Percentiles rank a stretch among this genome's conserved stretches.
phyloP scores from a whole-genome alignment of 2,113 vertebrate genomes.

The Rallus limicola region DNA sequence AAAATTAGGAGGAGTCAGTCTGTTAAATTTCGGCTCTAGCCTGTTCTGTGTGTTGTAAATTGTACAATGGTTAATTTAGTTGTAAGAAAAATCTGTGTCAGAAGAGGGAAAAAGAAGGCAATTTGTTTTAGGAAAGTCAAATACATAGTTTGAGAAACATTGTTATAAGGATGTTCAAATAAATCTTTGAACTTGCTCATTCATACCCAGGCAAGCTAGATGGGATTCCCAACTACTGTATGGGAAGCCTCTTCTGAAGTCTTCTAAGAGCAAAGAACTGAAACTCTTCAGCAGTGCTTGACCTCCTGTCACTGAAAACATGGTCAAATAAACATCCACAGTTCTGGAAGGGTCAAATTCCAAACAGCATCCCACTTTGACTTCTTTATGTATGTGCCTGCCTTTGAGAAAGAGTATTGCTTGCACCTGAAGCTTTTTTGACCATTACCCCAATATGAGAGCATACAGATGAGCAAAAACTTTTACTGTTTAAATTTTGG shows the following conservation, averaged over 20 bases:
- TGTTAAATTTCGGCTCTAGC: neutral
- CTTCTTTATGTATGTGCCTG: neutral
- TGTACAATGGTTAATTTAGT: neutral
- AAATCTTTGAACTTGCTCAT: neutral
- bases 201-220: neutral
- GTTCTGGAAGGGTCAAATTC: neutral
- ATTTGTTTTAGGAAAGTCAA: neutral
- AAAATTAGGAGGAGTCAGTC: neutral
- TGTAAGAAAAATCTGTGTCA: neutral
- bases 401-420: neutral
- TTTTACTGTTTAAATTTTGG: neutral
- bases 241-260: neutral
- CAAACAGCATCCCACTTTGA: neutral
- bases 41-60: neutral
- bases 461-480: neutral
- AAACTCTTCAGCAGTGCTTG: neutral
- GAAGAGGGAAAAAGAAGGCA: neutral
- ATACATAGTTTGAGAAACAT: neutral
- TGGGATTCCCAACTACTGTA: neutral
- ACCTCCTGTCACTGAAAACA: neutral
- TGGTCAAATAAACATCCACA: neutral
- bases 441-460: neutral
- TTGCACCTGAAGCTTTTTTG: neutral
- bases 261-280: neutral
- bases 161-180: neutral